Evolutionary conservation across 2,797 vertebrate genomes (phyloP).

Genomic region (Falco columbarius): DNA sequence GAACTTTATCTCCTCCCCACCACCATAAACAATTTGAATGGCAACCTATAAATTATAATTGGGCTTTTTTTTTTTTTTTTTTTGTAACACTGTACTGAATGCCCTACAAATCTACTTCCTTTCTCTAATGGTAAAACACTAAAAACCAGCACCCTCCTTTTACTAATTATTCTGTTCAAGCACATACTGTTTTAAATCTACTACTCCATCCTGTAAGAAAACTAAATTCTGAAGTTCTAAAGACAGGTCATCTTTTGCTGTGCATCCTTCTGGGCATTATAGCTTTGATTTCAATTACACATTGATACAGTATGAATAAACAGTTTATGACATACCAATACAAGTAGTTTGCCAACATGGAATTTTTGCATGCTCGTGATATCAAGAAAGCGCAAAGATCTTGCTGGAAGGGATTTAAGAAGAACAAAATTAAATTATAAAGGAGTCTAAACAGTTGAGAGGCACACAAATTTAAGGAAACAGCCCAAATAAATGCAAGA

Average conservation of each 20-base stretch:
- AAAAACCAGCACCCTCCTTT: background rate
- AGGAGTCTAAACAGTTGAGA: background rate
- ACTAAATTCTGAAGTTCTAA: background rate
- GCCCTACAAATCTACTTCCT: background rate
- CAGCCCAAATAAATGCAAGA: accelerated
- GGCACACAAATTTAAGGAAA: background rate
- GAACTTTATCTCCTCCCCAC: background rate
- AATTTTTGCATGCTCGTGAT: conserved; percentile 97
- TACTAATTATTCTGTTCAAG: background rate
- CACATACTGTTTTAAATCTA: background rate
- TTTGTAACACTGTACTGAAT: background rate
- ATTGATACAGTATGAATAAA: background rate
- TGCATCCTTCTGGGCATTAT: background rate
- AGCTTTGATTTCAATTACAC: background rate
- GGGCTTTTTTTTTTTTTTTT: background rate
- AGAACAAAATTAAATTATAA: background rate
- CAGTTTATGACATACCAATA: conserved; percentile 88
- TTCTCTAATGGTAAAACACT: background rate
- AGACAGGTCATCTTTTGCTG: background rate
- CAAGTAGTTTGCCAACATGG: conserved; percentile 94
- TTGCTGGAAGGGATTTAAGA: conserved; percentile 80
- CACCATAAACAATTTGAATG: background rate
- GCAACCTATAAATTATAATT: background rate
- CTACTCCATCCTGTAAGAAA: background rate
- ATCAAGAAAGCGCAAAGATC: conserved; percentile 98